Base-by-base conservation (phyloP, 2,888 invertebrate species). In the Sceliomorpha sp. region DNA sequence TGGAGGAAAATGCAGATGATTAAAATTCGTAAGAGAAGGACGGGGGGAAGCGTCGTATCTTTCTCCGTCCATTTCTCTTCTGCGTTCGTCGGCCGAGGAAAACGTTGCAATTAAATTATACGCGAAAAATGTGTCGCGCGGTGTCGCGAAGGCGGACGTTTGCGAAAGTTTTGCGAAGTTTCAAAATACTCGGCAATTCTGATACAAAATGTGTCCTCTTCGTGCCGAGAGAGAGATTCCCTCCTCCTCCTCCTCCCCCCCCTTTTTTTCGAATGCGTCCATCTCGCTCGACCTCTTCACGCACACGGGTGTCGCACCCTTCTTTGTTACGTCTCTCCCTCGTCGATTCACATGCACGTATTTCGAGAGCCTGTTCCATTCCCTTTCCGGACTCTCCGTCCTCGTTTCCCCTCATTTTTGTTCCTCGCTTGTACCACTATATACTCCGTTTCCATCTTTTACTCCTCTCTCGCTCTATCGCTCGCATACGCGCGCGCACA, bases 241-340 rank as follows among this genome's bases (percentile, higher is more conserved):
- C 58, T n/a, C n/a, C n/a, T n/a, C n/a, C n/a, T n/a, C n/a, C n/a
- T n/a, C n/a, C n/a, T n/a, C n/a, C n/a, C n/a, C n/a, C n/a, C n/a
- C n/a, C n/a, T n/a, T 24, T 36, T 60, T 17, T 55, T 40, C 32
- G 14, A 7, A 10, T 32, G 2, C 27, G 12, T 48, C 51, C 13
- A 12, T 56, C 64, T 44, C 15, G 12, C 55, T 68, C 51, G 13
- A 5, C 13, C 50, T 50, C 48, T 62, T 53, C 40, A 47, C 56
- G 51, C 64, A 70, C 62, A 64, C 51, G 70, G 8, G 53, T 56
- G 60, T 64, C 60, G 64, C 64, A 56, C 70, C 60, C 60, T 66
- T 50, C 64, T 64, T 70, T 70, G 64, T 64, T 70, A 45, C 40
- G 10, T 58, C 51, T 55, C 56, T 59, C 70, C 70, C 64, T 51